These are phyloP conservation scores for Procavia capensis DNA, from an alignment of 2,113 vertebrate species.

Conservation along the genomic window DNA sequence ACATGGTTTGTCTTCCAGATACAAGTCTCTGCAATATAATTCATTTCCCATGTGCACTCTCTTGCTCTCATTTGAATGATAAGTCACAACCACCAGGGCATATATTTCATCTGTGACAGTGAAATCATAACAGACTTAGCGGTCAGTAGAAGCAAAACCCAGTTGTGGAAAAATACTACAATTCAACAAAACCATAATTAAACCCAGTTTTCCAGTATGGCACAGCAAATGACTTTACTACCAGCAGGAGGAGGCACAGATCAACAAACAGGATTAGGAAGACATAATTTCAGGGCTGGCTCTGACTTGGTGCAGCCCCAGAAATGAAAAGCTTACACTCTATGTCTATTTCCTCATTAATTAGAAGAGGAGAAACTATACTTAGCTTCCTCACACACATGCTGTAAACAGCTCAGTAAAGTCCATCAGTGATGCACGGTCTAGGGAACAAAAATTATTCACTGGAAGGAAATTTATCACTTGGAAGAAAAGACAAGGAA, in stretches of 20 bases:
- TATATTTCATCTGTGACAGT: neutral
- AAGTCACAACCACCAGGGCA: neutral
- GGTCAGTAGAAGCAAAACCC: neutral
- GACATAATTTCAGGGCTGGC: neutral
- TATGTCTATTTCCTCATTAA: constrained; percentile 44
- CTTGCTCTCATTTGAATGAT: neutral
- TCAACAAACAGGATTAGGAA: constrained; percentile 16
- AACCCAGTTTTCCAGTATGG: constrained; percentile 8
- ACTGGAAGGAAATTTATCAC: constrained; percentile 13
- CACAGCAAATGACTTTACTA: neutral
- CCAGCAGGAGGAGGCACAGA: constrained; percentile 62
- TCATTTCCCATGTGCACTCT: neutral
- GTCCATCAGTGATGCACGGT: neutral
- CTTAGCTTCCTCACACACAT: constrained; percentile 44
- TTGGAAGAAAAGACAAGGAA: neutral
- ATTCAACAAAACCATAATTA: constrained; percentile 29
- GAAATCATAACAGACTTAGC: neutral
- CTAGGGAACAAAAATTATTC: constrained; percentile 49
- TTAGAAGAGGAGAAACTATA: constrained; percentile 52
- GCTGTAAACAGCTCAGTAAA: constrained; percentile 49
- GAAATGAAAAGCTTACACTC: neutral
- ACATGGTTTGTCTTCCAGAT: neutral
- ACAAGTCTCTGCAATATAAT: neutral
- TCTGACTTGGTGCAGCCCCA: neutral
- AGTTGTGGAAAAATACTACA: neutral